Conservation (phyloP, 2,113 vertebrate species). For the Eidolon helvum region DNA sequence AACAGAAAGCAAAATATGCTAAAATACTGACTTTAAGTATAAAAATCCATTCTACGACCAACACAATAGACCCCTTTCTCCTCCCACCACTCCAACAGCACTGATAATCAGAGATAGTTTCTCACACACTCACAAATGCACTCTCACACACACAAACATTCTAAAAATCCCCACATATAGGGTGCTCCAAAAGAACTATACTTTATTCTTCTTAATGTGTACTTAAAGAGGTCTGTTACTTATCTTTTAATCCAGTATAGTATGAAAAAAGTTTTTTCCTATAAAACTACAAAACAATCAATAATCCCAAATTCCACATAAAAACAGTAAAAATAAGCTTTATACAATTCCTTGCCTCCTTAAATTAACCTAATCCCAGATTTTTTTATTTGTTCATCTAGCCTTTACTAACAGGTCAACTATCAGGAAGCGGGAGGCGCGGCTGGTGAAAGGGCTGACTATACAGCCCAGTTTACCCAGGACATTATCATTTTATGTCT, state of each 20-base stretch:
- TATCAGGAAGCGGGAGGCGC: neutral
- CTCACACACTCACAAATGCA: neutral
- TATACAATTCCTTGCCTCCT: neutral
- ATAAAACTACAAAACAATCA: slow-evolving; percentile 2
- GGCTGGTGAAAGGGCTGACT: neutral
- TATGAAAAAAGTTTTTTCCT: neutral
- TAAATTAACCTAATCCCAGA: neutral
- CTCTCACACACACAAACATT: neutral
- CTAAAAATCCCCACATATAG: neutral
- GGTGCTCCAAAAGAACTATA: neutral
- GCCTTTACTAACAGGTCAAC: neutral
- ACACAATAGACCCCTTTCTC: neutral
- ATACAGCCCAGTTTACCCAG: neutral
- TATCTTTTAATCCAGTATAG: neutral
- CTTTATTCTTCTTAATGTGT: neutral
- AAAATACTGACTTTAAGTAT: neutral
- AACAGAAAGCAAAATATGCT: slow-evolving; percentile 1
- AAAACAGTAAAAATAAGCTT: slow-evolving; percentile 7
- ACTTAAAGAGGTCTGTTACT: slow-evolving; percentile 6
- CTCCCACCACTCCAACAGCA: neutral
- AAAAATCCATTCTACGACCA: slow-evolving; percentile 10
- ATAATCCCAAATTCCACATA: neutral
- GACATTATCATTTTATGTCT: neutral
- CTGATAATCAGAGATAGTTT: neutral
- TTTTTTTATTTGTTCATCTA: neutral